Conservation (phyloP, 2,888 invertebrate genomes). For the Pseudoips prasinana region DNA sequence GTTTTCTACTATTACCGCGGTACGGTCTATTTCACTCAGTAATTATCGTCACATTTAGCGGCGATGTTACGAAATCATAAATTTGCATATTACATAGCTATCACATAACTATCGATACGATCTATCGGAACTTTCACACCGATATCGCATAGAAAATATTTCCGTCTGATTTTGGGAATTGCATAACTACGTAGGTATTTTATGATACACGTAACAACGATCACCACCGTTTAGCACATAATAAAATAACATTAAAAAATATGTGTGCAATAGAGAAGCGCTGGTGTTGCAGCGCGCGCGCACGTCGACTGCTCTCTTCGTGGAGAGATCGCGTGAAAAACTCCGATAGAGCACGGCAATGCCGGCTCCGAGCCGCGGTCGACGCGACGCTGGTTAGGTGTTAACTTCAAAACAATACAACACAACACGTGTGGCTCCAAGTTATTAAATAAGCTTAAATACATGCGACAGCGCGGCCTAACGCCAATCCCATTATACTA, state of each 20-base stretch:
- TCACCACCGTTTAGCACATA: constrained; percentile 22
- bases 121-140: constrained; percentile 45
- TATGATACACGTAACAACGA: constrained; percentile 12
- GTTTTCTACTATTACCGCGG: constrained; percentile 31
- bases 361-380: constrained; percentile 27
- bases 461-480: constrained; percentile 14
- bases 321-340: constrained; percentile 80
- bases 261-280: constrained; percentile 40
- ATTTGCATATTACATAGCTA: constrained; percentile 47
- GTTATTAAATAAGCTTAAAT: constrained; percentile 28
- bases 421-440: constrained; percentile 22
- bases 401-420: constrained; percentile 36
- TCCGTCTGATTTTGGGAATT: constrained; percentile 15
- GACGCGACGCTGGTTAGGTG: constrained; percentile 22
- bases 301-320: constrained; percentile 69
- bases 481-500: constrained; percentile 17
- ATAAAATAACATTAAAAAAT: constrained; percentile 21
- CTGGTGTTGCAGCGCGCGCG: constrained; percentile 58
- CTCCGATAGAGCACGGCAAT: constrained; percentile 66
- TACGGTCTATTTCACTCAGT: constrained; percentile 37
- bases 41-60: constrained; percentile 41
- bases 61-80: constrained; percentile 41
- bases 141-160: constrained; percentile 14
- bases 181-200: constrained; percentile 8
- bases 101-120: constrained; percentile 34